These are phyloP conservation scores for Autographa pulchrina DNA, from an alignment of 2,888 invertebrate genomes.

Conservation along the genomic window DNA sequence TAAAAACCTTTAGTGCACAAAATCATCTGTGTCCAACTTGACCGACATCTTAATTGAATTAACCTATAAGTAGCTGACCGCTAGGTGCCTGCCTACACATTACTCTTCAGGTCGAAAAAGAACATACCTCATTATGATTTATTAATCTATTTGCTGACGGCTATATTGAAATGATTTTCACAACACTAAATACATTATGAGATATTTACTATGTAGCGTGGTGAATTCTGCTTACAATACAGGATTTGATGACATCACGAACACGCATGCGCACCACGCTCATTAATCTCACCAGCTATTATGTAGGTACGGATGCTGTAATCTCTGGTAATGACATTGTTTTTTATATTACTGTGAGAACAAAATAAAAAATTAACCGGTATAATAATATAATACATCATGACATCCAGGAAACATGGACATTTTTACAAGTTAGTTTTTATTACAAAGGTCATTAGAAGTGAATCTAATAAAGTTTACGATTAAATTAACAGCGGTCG, in stretches of 20 bases:
- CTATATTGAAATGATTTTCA: too few relatives aligned
- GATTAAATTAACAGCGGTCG: not conserved
- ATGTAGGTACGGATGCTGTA: not conserved
- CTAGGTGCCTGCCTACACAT: too few relatives aligned
- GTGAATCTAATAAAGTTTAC: not conserved
- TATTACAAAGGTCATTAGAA: not conserved
- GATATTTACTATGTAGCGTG: not conserved
- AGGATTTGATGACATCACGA: slow-evolving; percentile 2
- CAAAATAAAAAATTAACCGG: not conserved
- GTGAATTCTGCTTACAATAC: not conserved
- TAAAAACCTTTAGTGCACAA: too few relatives aligned
- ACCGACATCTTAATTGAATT: too few relatives aligned
- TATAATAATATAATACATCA: not conserved
- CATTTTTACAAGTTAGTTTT: not conserved
- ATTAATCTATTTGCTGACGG: too few relatives aligned
- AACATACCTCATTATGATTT: too few relatives aligned
- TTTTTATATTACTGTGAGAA: not conserved
- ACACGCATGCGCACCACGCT: not conserved
- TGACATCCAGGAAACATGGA: not conserved
- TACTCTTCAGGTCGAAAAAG: too few relatives aligned
- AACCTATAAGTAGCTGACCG: too few relatives aligned
- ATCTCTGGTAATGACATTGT: slow-evolving; percentile 1
- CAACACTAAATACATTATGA: too few relatives aligned
- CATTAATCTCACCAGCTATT: not conserved
- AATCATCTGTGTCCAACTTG: too few relatives aligned